A percentile compares a stretch with the other conserved stretches of the same genome.
These are phyloP conservation scores for Agrenia bidenticulata DNA, from an alignment of 2,888 invertebrate genomes.

Conservation along the genomic window DNA sequence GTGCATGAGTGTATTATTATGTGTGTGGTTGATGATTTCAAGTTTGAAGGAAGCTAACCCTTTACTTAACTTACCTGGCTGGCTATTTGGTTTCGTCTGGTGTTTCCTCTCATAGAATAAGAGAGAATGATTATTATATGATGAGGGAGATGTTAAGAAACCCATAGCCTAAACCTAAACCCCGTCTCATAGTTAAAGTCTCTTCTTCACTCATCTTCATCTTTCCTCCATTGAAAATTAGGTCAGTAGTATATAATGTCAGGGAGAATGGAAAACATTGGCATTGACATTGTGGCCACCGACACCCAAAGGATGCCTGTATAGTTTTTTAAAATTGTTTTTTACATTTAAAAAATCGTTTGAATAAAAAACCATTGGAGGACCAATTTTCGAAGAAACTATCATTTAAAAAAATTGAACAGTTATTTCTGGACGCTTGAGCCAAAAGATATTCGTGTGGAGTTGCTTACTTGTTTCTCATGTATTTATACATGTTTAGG, in stretches of 20 bases:
- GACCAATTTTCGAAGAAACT: too few relatives aligned
- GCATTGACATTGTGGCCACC: conserved; percentile 43
- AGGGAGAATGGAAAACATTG: conserved; percentile 41
- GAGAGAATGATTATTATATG: conserved; percentile 5
- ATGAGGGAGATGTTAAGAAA: conserved; percentile 10
- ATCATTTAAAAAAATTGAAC: too few relatives aligned
- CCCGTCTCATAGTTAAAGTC: neutral
- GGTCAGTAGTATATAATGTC: conserved; percentile 46
- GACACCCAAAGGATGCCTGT: neutral
- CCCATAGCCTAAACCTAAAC: conserved; percentile 1
- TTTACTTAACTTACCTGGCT: neutral
- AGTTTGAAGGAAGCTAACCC: neutral
- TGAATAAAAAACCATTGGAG: too few relatives aligned
- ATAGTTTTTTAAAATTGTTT: too few relatives aligned
- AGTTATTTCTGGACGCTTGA: too few relatives aligned
- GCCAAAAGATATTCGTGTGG: too few relatives aligned
- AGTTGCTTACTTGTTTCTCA: too few relatives aligned
- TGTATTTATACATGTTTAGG: too few relatives aligned
- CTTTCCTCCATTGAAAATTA: conserved; percentile 29
- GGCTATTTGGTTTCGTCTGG: neutral
- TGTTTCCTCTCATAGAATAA: neutral
- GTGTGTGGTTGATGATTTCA: neutral
- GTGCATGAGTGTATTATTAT: neutral
- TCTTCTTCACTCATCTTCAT: neutral
- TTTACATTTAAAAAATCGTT: too few relatives aligned